phyloP scores from a whole-genome alignment of 2,888 invertebrate genomes.

The Callimorpha dominula region DNA sequence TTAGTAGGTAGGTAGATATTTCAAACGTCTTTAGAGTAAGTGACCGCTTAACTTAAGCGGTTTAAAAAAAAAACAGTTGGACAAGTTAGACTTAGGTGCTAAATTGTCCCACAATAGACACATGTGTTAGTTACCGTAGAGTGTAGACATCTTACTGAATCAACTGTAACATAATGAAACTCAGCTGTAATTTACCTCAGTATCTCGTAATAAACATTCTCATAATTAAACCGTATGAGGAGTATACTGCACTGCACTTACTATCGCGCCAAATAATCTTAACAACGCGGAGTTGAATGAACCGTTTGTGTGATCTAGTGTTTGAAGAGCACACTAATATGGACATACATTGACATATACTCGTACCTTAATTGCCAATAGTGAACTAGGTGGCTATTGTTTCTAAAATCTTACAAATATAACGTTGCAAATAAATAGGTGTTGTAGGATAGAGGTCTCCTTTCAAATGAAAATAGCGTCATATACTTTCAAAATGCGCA shows the following conservation, averaged over 20 bases:
- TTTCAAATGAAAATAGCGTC: too few relatives aligned
- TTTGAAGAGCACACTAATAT: not conserved
- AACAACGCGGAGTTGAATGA: slow-evolving; percentile 20
- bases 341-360: not conserved
- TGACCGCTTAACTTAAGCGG: not conserved
- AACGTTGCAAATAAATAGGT: not conserved
- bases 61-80: not conserved
- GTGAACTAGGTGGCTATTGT: not conserved
- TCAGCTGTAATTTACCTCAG: not conserved
- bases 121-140: not conserved
- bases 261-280: slow-evolving; percentile 14
- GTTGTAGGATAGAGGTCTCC: not conserved
- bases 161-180: slow-evolving; percentile 1
- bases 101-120: not conserved
- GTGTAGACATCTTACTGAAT: not conserved
- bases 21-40: not conserved
- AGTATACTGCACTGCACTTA: slow-evolving; percentile 14
- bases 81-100: not conserved
- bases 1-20: not conserved
- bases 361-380: not conserved
- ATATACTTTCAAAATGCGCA: not conserved
- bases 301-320: slow-evolving; percentile 6
- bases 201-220: slow-evolving; percentile 12
- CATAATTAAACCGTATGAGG: slow-evolving; percentile 17
- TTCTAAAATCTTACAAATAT: not conserved